Conservation (phyloP, 2,113 vertebrate genomes). For the Chionomys nivalis region DNA sequence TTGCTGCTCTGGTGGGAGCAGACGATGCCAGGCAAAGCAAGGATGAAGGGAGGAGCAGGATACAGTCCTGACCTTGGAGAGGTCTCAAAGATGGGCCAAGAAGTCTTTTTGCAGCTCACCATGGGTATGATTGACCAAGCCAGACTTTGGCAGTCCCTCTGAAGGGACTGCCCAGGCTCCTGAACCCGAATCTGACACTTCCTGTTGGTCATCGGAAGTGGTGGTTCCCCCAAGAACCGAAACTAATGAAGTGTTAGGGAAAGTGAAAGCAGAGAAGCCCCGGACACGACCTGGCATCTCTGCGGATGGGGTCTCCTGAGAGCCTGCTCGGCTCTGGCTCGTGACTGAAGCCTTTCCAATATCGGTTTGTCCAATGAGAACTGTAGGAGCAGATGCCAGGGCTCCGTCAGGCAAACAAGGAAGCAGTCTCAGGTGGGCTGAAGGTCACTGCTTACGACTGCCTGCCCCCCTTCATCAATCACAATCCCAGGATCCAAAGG, state of each 20-base stretch:
- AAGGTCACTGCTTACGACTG: background rate
- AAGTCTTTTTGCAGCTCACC: background rate
- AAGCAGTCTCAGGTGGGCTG: background rate
- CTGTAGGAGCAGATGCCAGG: background rate
- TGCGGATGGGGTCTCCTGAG: accelerated
- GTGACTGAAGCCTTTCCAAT: background rate
- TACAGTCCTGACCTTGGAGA: background rate
- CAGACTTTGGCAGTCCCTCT: background rate
- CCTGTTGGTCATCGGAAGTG: background rate
- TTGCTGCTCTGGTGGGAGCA: background rate
- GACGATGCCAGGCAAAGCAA: background rate
- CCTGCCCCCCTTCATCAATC: background rate
- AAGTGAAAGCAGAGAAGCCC: background rate
- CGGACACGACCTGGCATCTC: background rate
- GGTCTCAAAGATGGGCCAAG: background rate
- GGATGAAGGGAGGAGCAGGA: background rate
- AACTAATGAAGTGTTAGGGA: background rate
- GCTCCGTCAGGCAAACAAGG: background rate
- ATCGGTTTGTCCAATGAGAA: accelerated
- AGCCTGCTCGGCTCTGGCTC: background rate
- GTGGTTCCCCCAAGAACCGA: background rate
- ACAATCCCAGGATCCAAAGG: background rate
- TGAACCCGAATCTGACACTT: background rate
- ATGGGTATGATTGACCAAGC: background rate
- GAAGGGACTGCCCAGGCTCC: background rate